Conservation (phyloP, 2,113 vertebrate genomes). For the Sander lucioperca region DNA sequence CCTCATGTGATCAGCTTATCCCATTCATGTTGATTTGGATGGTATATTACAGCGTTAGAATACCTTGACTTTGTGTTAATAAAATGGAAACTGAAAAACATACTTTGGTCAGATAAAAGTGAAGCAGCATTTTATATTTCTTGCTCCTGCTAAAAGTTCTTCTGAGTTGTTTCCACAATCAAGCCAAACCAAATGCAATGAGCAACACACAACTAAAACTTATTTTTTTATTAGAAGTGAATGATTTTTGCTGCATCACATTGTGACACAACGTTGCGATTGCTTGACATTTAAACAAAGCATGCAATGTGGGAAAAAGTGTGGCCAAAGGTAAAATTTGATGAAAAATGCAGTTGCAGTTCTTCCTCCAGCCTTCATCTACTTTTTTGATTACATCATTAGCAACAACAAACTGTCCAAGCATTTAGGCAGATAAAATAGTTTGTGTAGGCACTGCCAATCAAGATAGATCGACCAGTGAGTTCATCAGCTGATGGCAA, state of each 20-base stretch:
- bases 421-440: neutral
- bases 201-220: neutral
- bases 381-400: no score
- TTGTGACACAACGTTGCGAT: neutral
- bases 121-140: neutral
- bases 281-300: neutral
- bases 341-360: neutral
- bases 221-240: neutral
- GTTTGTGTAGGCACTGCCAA: neutral
- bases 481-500: neutral
- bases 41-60: neutral
- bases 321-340: neutral
- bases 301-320: neutral
- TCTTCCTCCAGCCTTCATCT: neutral
- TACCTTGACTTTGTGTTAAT: no score
- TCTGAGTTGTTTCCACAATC: neutral
- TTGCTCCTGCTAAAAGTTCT: neutral
- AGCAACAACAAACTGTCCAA: neutral
- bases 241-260: neutral
- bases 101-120: neutral
- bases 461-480: neutral
- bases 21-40: neutral
- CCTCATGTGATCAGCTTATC: neutral
- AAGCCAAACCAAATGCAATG: neutral
- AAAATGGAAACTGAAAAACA: neutral